phyloP scores from a whole-genome alignment of 2,888 invertebrate species.

The Tupiocoris notatus region DNA sequence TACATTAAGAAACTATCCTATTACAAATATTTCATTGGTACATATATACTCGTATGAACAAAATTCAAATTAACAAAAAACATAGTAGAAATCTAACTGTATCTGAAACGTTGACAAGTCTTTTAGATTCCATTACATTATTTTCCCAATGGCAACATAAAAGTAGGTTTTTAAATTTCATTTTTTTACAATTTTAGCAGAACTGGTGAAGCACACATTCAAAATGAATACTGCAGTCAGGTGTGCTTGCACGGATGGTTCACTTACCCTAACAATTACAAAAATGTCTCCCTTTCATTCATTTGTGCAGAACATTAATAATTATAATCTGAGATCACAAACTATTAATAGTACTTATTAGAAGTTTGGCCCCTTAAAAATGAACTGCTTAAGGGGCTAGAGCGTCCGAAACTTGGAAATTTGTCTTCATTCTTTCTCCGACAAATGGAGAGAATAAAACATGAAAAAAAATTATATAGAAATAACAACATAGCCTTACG shows the following conservation, averaged over 20 bases:
- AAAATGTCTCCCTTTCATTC: conserved; percentile 32
- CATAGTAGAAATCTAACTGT: conserved; percentile 21
- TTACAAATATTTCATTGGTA: conserved; percentile 31
- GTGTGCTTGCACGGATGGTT: conserved; percentile 42
- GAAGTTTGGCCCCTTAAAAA: conserved; percentile 45
- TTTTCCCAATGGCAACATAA: conserved; percentile 35
- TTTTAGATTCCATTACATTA: conserved; percentile 33
- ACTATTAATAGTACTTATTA: conserved; percentile 40
- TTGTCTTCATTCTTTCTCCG: background rate
- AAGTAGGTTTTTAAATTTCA: conserved; percentile 12
- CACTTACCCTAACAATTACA: conserved; percentile 32
- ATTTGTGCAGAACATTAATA: conserved; percentile 32
- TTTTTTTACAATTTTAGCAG: background rate
- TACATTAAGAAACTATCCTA: conserved; percentile 39
- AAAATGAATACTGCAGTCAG: conserved; percentile 45
- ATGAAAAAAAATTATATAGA: background rate
- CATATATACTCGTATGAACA: conserved; percentile 8
- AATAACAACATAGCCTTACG: too few relatives aligned
- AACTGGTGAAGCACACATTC: conserved; percentile 42
- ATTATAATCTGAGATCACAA: conserved; percentile 46
- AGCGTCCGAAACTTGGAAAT: conserved; percentile 7
- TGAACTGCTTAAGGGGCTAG: conserved; percentile 15
- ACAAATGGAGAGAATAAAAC: background rate
- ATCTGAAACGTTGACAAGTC: conserved; percentile 23
- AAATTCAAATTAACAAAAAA: conserved; percentile 24